These are phyloP conservation scores for Paralichthys olivaceus DNA, from an alignment of 2,113 vertebrate genomes.

Conservation along the genomic window DNA sequence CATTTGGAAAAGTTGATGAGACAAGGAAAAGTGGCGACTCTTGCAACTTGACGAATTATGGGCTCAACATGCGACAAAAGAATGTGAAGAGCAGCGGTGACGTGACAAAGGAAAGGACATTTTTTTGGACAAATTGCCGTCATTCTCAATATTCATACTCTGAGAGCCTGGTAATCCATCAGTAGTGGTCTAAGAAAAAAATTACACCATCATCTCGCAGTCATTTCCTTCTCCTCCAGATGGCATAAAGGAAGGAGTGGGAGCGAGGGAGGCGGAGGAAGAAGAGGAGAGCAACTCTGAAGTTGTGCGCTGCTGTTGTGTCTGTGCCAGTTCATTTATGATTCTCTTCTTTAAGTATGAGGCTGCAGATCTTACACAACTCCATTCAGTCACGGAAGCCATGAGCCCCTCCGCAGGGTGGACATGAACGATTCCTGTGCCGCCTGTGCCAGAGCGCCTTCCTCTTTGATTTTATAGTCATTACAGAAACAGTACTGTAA, in stretches of 20 bases:
- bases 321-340: slow-evolving; percentile 61
- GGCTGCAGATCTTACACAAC: slow-evolving; percentile 67
- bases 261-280: slow-evolving; percentile 11
- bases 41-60: slow-evolving; percentile 32
- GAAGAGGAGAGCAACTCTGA: background rate
- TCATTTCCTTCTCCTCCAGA: slow-evolving; percentile 23
- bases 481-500: slow-evolving; percentile 19
- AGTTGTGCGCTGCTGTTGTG: slow-evolving; percentile 53
- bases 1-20: slow-evolving; percentile 51
- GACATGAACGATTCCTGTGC: slow-evolving; percentile 31
- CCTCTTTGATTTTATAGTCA: slow-evolving; percentile 32
- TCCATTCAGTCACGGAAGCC: slow-evolving; percentile 42
- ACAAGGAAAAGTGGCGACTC: slow-evolving; percentile 39
- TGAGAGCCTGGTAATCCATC: slow-evolving; percentile 23
- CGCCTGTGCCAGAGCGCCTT: slow-evolving; percentile 16
- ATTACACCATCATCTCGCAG: slow-evolving; percentile 8
- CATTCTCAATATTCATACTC: slow-evolving; percentile 34
- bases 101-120: slow-evolving; percentile 10
- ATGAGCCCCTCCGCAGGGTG: slow-evolving; percentile 23
- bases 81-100: slow-evolving; percentile 14
- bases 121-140: slow-evolving; percentile 36
- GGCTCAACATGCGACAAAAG: slow-evolving; percentile 19
- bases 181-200: slow-evolving; percentile 8
- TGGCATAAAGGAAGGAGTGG: slow-evolving; percentile 23
- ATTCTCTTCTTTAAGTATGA: slow-evolving; percentile 52